A percentile compares a stretch with the other conserved stretches of the same genome.
phyloP scores from a whole-genome alignment of 1,140 invertebrate genomes.

The Dinoponera quadriceps region DNA sequence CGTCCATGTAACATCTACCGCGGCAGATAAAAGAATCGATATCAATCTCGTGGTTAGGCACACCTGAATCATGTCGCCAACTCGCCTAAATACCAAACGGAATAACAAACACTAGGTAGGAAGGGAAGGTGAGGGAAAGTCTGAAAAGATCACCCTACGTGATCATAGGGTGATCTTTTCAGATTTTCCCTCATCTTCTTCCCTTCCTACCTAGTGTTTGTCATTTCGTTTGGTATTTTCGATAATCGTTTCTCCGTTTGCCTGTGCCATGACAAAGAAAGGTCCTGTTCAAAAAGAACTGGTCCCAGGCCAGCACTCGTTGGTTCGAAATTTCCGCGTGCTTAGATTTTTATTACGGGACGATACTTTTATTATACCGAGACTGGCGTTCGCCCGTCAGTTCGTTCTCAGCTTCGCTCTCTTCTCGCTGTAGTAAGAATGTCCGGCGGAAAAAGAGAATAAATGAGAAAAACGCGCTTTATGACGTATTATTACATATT shows the following conservation, averaged over 20 bases:
- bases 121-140: conserved; percentile 75
- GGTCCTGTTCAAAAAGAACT: conserved; percentile 71
- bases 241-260: conserved; percentile 80
- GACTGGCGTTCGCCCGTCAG: not conserved
- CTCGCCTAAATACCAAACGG: conserved; percentile 75
- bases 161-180: conserved; percentile 10
- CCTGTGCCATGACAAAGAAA: conserved; percentile 81
- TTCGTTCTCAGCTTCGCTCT: not conserved
- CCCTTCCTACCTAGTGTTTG: conserved; percentile 78
- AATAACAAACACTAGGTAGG: conserved; percentile 81
- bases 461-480: not conserved
- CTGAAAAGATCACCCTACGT: conserved; percentile 7
- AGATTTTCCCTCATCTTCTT: conserved; percentile 76
- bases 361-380: too few species aligned
- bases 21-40: too few species aligned
- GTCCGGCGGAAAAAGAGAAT: not conserved
- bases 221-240: conserved; percentile 81
- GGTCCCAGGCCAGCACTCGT: conserved; percentile 72
- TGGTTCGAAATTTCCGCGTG: not conserved
- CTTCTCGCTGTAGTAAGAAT: not conserved
- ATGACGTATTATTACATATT: not conserved
- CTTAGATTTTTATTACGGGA: conserved; percentile 37
- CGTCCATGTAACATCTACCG: too few species aligned
- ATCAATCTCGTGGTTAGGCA: conserved; percentile 63
- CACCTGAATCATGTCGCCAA: conserved; percentile 58